Evolutionary conservation across 2,113 vertebrate species (phyloP).

Genomic region (Limnothrissa miodon): DNA sequence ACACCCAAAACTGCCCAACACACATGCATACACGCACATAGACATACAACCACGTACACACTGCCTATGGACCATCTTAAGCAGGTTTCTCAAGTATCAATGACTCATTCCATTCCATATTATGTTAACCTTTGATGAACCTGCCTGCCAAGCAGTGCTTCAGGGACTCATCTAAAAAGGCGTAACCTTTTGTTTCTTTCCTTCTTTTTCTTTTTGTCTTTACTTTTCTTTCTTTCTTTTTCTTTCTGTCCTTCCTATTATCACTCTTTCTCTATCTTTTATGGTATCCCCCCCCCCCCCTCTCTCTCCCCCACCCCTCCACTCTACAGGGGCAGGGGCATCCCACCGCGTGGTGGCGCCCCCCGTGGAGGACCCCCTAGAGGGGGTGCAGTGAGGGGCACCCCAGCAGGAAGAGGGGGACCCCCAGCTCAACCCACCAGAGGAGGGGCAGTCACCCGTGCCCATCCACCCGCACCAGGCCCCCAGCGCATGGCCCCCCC

Average conservation of each 20-base stretch:
- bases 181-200: neutral
- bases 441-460: conserved; percentile 76
- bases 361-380: conserved; percentile 82
- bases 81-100: neutral
- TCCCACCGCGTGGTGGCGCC: conserved; percentile 85
- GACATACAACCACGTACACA: neutral
- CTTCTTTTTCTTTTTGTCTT: neutral
- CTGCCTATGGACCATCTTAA: neutral
- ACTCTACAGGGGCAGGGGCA: conserved; percentile 80
- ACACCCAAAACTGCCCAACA: neutral
- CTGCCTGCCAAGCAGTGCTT: neutral
- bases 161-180: too few species aligned
- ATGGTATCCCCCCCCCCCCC: too few species aligned
- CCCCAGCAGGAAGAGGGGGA: conserved; percentile 79
- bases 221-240: neutral
- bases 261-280: neutral
- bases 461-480: conserved; percentile 76
- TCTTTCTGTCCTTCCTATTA: neutral
- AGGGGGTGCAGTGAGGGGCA: conserved; percentile 82
- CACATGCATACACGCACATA: neutral
- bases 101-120: neutral
- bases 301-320: neutral
- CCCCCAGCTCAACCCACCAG: conserved; percentile 78
- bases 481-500: conserved; percentile 89
- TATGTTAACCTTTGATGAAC: neutral